Conservation (phyloP, 2,888 invertebrate genomes). For the Brachyopa scutellaris region DNA sequence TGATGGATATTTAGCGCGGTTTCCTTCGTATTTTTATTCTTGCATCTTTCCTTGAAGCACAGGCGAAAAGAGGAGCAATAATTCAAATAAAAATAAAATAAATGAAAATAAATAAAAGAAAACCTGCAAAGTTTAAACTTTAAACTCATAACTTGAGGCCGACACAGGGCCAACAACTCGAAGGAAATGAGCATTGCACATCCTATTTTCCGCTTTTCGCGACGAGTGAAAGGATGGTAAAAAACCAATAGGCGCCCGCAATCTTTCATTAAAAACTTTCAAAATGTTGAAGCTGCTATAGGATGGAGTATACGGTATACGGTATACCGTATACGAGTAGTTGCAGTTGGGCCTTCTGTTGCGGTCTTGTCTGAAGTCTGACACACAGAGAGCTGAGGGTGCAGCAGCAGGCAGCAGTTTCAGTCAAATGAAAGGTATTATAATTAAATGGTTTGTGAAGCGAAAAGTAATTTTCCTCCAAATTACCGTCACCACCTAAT, state of each 20-base stretch:
- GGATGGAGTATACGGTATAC: too few species aligned
- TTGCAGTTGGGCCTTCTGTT: constrained; percentile 61
- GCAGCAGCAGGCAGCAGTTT: constrained; percentile 16
- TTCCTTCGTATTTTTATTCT: constrained; percentile 21
- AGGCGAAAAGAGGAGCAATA: constrained; percentile 44
- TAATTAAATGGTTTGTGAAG: constrained; percentile 62
- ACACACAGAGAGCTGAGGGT: constrained; percentile 6
- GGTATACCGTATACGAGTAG: too few species aligned
- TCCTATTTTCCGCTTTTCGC: constrained; percentile 43
- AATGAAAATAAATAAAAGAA: constrained; percentile 56
- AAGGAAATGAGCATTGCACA: constrained; percentile 72
- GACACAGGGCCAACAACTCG: constrained; percentile 60
- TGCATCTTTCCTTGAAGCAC: constrained; percentile 37
- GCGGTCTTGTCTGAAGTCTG: constrained; percentile 57
- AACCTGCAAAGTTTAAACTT: constrained; percentile 63
- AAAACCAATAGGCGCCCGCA: constrained; percentile 69
- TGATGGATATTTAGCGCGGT: constrained; percentile 70
- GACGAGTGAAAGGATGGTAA: not conserved
- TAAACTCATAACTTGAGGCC: constrained; percentile 71
- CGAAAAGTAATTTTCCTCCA: constrained; percentile 40
- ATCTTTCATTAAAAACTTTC: constrained; percentile 73
- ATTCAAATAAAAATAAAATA: constrained; percentile 68
- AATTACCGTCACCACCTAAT: constrained; percentile 62
- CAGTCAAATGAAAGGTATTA: constrained; percentile 67
- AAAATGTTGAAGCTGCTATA: constrained; percentile 45